phyloP scores from a whole-genome alignment of 2,888 invertebrate genomes.

The Barypeithes pellucidus region DNA sequence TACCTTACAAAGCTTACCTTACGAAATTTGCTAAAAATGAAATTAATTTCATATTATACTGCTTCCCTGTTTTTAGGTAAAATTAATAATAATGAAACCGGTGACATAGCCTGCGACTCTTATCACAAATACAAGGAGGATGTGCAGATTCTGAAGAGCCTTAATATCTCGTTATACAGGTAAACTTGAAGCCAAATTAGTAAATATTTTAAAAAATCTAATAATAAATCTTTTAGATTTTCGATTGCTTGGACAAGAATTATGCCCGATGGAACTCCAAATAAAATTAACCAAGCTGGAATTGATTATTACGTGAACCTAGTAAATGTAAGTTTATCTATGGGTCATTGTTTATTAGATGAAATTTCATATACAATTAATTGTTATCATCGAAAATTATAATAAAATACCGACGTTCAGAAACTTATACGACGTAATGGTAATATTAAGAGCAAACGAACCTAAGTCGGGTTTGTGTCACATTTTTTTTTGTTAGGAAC shows the following conservation, averaged over 20 bases:
- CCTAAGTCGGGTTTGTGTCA: no score
- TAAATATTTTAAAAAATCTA: slow-evolving; percentile 60
- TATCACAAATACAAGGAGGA: slow-evolving; percentile 78
- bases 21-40: no score
- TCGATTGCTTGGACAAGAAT: slow-evolving; percentile 81
- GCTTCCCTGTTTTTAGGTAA: slow-evolving; percentile 37
- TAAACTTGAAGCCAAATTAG: no score
- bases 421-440: no score
- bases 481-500: slow-evolving; percentile 15
- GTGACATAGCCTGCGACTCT: slow-evolving; percentile 78
- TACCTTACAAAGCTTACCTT: no score
- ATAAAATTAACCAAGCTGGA: slow-evolving; percentile 71
- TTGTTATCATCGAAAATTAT: no score
- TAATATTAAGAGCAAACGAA: no score
- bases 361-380: no score
- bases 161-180: slow-evolving; percentile 74
- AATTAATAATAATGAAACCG: slow-evolving; percentile 66
- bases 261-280: slow-evolving; percentile 72
- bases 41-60: no score
- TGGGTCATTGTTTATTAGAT: no score
- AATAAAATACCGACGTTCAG: no score
- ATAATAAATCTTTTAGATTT: slow-evolving; percentile 74
- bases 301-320: slow-evolving; percentile 81
- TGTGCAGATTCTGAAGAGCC: slow-evolving; percentile 72
- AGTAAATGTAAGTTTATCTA: slow-evolving; percentile 74